Evolutionary conservation across 1,140 invertebrate species (phyloP).

Genomic region (Sesamia nonagrioides): DNA sequence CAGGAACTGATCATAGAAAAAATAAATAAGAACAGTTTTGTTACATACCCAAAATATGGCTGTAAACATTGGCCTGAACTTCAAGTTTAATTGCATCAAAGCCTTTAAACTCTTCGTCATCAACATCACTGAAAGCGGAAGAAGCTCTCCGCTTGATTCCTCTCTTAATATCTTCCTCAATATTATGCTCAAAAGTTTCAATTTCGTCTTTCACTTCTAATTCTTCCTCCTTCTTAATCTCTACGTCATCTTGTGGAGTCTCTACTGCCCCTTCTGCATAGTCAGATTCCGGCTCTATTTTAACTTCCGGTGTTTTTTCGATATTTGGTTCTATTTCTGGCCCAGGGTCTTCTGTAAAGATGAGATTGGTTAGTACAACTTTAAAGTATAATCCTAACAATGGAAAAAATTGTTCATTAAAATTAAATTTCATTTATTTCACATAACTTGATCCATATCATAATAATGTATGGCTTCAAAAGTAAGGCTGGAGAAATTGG

Average conservation of each 20-base stretch:
- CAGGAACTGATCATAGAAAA: too few relatives aligned
- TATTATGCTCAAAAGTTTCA: constrained; percentile 16
- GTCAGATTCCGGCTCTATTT: constrained; percentile 20
- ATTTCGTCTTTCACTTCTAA: constrained; percentile 10
- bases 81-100: constrained; percentile 67
- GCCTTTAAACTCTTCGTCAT: constrained; percentile 75
- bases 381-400: not conserved
- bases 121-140: constrained; percentile 73
- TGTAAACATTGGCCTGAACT: constrained; percentile 65
- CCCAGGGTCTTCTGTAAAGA: not conserved
- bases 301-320: constrained; percentile 28
- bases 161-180: constrained; percentile 54
- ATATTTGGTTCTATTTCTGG: not conserved
- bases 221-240: constrained; percentile 22
- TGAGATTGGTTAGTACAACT: not conserved
- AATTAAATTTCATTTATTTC: too few relatives aligned
- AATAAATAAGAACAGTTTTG: not conserved
- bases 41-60: constrained; percentile 72
- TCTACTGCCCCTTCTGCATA: constrained; percentile 39
- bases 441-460: too few relatives aligned
- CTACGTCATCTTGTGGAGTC: constrained; percentile 14
- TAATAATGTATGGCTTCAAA: too few relatives aligned
- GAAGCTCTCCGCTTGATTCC: constrained; percentile 77
- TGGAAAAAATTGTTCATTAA: too few relatives aligned
- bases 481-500: too few relatives aligned